Percentiles rank a stretch among this genome's conserved stretches.
Evolutionary conservation across 2,113 vertebrate species (phyloP).

Genomic region (Gobiocypris rarus): DNA sequence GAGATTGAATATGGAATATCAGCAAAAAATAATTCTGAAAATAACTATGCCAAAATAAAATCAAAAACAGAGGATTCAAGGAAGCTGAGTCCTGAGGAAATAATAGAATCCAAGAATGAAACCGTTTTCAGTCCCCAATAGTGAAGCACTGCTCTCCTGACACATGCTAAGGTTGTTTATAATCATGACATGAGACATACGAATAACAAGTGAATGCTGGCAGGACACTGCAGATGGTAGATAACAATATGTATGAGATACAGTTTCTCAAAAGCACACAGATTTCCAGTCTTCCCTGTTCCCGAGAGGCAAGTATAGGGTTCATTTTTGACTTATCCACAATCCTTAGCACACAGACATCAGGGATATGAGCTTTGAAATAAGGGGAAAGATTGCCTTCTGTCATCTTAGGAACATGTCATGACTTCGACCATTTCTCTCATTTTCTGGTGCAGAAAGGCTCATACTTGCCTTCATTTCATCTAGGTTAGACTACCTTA

Average conservation of each 20-base stretch:
- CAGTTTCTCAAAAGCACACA: constrained; percentile 37
- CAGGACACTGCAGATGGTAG: constrained; percentile 9
- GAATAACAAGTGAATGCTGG: not conserved
- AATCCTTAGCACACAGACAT: constrained; percentile 29
- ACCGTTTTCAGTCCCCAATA: not conserved
- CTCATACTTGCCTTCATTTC: too few relatives aligned
- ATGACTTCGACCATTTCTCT: too few relatives aligned
- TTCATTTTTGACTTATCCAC: constrained; percentile 33
- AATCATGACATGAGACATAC: not conserved
- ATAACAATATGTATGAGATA: constrained; percentile 33
- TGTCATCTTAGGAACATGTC: too few relatives aligned
- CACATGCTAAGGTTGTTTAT: not conserved
- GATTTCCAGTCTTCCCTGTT: constrained; percentile 21
- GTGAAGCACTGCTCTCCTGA: not conserved
- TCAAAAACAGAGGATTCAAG: not conserved
- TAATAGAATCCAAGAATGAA: not conserved
- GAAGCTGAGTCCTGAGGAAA: not conserved
- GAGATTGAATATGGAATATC: not conserved
- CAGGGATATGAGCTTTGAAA: constrained; percentile 1
- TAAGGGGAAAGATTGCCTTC: not conserved
- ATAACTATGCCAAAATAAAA: not conserved
- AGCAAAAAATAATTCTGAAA: not conserved
- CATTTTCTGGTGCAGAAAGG: too few relatives aligned
- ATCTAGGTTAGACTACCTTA: too few relatives aligned
- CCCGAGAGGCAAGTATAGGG: constrained; percentile 32